Percentiles rank a stretch among this genome's conserved stretches.
Evolutionary conservation across 1,140 invertebrate species (phyloP).

Genomic region (Phenacoccus solenopsis): DNA sequence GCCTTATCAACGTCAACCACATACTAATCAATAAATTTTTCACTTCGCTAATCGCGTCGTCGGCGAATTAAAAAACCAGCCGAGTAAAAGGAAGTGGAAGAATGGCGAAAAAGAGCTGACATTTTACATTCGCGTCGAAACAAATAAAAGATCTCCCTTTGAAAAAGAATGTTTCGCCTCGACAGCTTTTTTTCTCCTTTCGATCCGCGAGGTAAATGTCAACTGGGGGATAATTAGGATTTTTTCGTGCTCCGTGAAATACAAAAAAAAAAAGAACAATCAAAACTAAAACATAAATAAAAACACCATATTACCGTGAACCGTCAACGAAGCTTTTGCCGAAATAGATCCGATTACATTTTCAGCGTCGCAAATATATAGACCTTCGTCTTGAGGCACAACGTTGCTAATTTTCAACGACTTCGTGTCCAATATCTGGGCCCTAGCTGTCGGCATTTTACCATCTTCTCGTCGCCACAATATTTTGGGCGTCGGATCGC

Average conservation of each 20-base stretch:
- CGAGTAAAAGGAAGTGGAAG: background rate
- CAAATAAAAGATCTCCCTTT: no score
- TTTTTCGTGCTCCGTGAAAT: no score
- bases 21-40: background rate
- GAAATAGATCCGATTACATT: conserved; percentile 63
- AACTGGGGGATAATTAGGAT: no score
- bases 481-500: conserved; percentile 76
- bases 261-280: no score
- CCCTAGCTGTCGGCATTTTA: conserved; percentile 62
- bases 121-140: no score
- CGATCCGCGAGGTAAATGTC: no score
- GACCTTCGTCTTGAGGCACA: conserved; percentile 59
- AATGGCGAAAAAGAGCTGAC: no score
- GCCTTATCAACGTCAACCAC: background rate
- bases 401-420: conserved; percentile 61
- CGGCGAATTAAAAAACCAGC: background rate
- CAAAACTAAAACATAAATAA: no score
- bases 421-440: conserved; percentile 58
- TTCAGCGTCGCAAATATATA: conserved; percentile 67
- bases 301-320: conserved; percentile 50
- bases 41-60: background rate
- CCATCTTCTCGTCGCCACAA: conserved; percentile 80
- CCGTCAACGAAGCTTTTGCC: conserved; percentile 55
- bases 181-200: no score
- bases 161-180: no score